Conservation (phyloP, 2,888 invertebrate genomes). For the Drosophila melanosoma region DNA sequence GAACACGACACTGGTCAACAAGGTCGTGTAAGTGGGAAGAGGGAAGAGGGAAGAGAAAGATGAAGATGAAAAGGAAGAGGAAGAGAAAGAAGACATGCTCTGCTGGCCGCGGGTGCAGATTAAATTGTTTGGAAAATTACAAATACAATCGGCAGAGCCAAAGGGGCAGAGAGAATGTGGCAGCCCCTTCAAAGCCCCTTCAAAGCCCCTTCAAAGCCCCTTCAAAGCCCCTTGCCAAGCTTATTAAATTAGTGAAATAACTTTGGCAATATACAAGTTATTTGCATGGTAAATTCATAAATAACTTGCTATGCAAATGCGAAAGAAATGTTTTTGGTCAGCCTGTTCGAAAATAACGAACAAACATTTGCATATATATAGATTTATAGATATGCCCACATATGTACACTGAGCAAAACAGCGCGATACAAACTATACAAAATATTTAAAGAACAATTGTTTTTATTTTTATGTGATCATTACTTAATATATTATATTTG, state of each 20-base stretch:
- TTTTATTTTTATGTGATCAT: too few species aligned
- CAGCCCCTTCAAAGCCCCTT: neutral
- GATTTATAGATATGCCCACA: neutral
- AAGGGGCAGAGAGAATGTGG: neutral
- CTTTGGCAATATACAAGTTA: slow-evolving; percentile 39
- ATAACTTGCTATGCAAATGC: slow-evolving; percentile 44
- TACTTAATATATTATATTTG: too few species aligned
- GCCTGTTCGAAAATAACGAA: slow-evolving; percentile 15
- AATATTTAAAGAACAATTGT: neutral
- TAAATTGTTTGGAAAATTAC: slow-evolving; percentile 74
- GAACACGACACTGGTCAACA: slow-evolving; percentile 8
- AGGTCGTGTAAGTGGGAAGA: neutral
- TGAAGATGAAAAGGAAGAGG: neutral
- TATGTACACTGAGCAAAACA: neutral
- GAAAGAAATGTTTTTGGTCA: slow-evolving; percentile 14
- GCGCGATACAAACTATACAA: fast-evolving
- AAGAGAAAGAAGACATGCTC: neutral
- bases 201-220: too few species aligned
- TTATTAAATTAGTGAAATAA: slow-evolving; percentile 30
- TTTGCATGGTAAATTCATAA: slow-evolving; percentile 62
- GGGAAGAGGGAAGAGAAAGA: neutral
- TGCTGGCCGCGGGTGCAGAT: slow-evolving; percentile 26
- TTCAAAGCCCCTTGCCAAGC: neutral
- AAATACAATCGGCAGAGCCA: slow-evolving; percentile 32
- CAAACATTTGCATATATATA: slow-evolving; percentile 5